Percentiles rank a stretch among this genome's conserved stretches.
phyloP scores from a whole-genome alignment of 2,888 invertebrate species.

The Euplexia lucipara region DNA sequence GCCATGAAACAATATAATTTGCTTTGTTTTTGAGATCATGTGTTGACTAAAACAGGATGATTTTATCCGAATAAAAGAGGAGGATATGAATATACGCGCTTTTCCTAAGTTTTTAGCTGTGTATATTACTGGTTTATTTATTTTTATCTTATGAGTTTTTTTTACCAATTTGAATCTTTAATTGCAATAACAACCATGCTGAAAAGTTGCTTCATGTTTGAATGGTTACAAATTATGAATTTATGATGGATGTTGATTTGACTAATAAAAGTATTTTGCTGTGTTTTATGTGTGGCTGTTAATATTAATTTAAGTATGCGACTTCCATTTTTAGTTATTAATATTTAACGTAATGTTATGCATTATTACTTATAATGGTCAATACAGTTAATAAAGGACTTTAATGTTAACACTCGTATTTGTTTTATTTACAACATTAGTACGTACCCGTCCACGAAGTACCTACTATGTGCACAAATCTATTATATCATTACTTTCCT shows the following conservation, averaged over 20 bases:
- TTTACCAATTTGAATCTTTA: slow-evolving; percentile 7
- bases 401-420: slow-evolving; percentile 5
- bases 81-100: background rate
- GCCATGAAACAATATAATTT: background rate
- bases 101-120: background rate
- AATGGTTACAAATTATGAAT: slow-evolving; percentile 8
- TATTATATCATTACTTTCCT: too few species aligned
- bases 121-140: slow-evolving; percentile 17
- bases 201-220: slow-evolving; percentile 12
- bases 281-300: slow-evolving; percentile 28
- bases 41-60: slow-evolving; percentile 9
- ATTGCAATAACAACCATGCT: slow-evolving; percentile 12
- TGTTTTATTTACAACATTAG: background rate
- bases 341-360: slow-evolving; percentile 37
- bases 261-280: slow-evolving; percentile 18
- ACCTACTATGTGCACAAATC: background rate
- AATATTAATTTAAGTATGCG: slow-evolving; percentile 29
- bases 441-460: background rate
- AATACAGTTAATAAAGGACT: slow-evolving; percentile 41
- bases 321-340: slow-evolving; percentile 32
- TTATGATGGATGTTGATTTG: slow-evolving; percentile 3
- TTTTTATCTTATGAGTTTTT: slow-evolving; percentile 11
- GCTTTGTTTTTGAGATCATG: slow-evolving; percentile 16
- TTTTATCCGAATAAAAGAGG: background rate
- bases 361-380: slow-evolving; percentile 33